phyloP scores from a whole-genome alignment of 2,888 invertebrate genomes.

The Oscheius myriophilus region DNA sequence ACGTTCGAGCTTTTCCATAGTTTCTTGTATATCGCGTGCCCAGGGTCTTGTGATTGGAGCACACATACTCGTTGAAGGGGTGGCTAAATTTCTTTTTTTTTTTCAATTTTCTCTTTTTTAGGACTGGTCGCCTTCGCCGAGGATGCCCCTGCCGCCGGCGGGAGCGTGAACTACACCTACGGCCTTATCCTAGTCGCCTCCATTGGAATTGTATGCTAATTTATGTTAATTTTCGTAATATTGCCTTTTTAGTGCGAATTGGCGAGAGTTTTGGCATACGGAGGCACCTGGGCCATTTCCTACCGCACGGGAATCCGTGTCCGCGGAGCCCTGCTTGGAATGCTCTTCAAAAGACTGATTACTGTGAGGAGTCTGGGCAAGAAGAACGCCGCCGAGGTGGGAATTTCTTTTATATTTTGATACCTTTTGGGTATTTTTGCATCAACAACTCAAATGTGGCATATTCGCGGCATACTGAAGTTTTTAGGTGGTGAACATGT shows the following conservation, averaged over 20 bases:
- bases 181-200: conserved; percentile 69
- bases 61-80: no score
- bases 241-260: conserved; percentile 67
- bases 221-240: neutral
- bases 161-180: conserved; percentile 52
- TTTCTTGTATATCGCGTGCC: no score
- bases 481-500: conserved; percentile 72
- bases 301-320: conserved; percentile 72
- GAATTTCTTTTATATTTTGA: no score
- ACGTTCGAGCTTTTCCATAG: no score
- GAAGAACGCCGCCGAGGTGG: conserved; percentile 72
- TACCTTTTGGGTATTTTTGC: no score
- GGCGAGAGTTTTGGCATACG: conserved; percentile 71
- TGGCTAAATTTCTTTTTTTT: neutral
- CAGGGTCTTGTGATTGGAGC: no score
- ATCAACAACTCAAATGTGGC: neutral
- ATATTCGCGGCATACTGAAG: no score
- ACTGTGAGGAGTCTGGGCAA: conserved; percentile 68
- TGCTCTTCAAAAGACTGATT: conserved; percentile 72
- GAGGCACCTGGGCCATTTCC: conserved; percentile 71
- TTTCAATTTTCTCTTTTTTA: conserved; percentile 4
- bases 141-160: conserved; percentile 40
- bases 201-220: conserved; percentile 55
- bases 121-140: conserved; percentile 67
- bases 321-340: conserved; percentile 71